Percentiles rank a stretch among this genome's conserved stretches.
phyloP scores from a whole-genome alignment of 2,113 vertebrate genomes.

The Anguilla japonica region DNA sequence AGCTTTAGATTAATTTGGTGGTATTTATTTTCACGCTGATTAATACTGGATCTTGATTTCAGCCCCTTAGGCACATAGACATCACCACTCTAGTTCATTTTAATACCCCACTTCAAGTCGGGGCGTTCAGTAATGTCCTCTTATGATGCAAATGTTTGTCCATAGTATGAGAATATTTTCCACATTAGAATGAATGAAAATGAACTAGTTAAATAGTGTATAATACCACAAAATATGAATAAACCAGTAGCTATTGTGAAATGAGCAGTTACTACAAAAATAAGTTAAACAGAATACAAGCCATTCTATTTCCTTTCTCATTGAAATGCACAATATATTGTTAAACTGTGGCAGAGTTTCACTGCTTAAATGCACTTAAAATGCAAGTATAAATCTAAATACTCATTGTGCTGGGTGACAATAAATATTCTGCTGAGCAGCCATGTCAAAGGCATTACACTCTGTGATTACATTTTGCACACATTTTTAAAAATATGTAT shows the following conservation, averaged over 20 bases:
- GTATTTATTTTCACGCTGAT: too few relatives aligned
- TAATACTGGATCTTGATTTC: too few relatives aligned
- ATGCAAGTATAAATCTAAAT: neutral
- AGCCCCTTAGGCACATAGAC: too few relatives aligned
- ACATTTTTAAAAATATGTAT: neutral
- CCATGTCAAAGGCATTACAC: neutral
- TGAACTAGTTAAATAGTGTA: too few relatives aligned
- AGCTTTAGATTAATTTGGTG: too few relatives aligned
- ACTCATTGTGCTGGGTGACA: neutral
- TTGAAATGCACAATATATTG: too few relatives aligned
- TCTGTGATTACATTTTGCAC: neutral
- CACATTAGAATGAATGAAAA: neutral
- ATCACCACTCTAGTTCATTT: neutral
- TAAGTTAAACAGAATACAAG: too few relatives aligned
- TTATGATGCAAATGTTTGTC: neutral
- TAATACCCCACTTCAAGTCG: neutral
- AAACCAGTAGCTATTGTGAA: too few relatives aligned
- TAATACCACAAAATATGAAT: too few relatives aligned
- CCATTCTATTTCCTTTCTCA: too few relatives aligned
- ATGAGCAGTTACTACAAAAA: too few relatives aligned
- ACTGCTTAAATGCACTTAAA: neutral
- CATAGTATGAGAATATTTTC: neutral
- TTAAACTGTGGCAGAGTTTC: neutral
- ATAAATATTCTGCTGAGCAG: neutral
- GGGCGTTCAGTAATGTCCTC: neutral